A percentile compares a stretch with the other conserved stretches of the same genome.
Evolutionary conservation across 2,888 invertebrate genomes (phyloP).

Genomic region (Drosophila affinis): DNA sequence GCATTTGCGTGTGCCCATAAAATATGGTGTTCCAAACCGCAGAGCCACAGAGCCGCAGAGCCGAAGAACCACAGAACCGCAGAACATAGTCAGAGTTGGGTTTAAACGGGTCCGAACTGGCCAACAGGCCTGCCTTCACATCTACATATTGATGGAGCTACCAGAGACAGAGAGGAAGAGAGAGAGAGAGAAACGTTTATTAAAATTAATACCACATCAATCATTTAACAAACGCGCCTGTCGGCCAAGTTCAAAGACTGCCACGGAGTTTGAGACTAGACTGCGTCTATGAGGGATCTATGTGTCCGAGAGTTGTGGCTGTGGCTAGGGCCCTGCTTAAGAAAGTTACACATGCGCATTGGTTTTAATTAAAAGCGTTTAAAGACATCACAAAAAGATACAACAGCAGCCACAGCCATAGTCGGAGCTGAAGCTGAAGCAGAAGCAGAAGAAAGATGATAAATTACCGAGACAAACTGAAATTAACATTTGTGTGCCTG

Average conservation of each 20-base stretch:
- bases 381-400: constrained; percentile 56
- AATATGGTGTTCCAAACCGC: constrained; percentile 50
- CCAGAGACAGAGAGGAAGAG: background rate
- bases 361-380: constrained; percentile 81
- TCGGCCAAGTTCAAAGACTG: constrained; percentile 82
- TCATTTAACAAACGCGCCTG: constrained; percentile 81
- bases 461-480: constrained; percentile 77
- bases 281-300: constrained; percentile 26
- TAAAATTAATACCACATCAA: constrained; percentile 83
- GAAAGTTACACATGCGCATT: constrained; percentile 81
- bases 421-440: background rate
- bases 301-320: background rate
- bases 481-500: constrained; percentile 73
- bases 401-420: constrained; percentile 8
- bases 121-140: constrained; percentile 12
- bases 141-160: constrained; percentile 59
- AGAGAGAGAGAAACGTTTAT: constrained; percentile 61
- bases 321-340: constrained; percentile 54
- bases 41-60: constrained; percentile 31
- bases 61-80: background rate
- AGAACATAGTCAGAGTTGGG: background rate
- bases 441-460: constrained; percentile 63
- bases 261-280: constrained; percentile 26
- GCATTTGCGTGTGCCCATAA: constrained; percentile 55
- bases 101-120: constrained; percentile 25